Evolutionary conservation across 2,888 invertebrate species (phyloP).

Genomic region (Drosophila kambysellisi): DNA sequence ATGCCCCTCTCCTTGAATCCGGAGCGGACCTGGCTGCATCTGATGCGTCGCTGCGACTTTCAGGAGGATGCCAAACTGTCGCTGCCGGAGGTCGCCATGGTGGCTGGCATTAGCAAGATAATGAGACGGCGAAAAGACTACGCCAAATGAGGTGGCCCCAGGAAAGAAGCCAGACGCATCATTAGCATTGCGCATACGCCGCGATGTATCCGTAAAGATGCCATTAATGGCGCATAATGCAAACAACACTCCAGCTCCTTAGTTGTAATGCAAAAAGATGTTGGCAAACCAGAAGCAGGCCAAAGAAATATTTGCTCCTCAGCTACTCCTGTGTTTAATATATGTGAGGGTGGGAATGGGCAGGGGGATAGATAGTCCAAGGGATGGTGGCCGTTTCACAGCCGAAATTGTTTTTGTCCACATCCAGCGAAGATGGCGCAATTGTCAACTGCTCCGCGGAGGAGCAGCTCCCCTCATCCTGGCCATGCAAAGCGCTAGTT

Average conservation of each 20-base stretch:
- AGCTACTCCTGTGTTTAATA: slow-evolving; percentile 50
- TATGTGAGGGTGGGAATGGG: slow-evolving; percentile 6
- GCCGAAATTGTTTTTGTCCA: slow-evolving; percentile 78
- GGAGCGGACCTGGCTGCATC: slow-evolving; percentile 85
- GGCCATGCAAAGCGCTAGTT: slow-evolving; percentile 61
- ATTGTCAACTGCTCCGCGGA: slow-evolving; percentile 65
- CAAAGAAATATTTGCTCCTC: slow-evolving; percentile 61
- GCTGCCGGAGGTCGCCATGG: slow-evolving; percentile 85
- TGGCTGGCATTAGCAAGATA: slow-evolving; percentile 84
- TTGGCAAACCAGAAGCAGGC: slow-evolving; percentile 53
- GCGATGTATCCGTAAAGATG: slow-evolving; percentile 36
- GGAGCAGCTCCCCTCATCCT: slow-evolving; percentile 18
- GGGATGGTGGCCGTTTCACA: slow-evolving; percentile 28
- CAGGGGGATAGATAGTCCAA: not conserved
- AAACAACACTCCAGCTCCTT: slow-evolving; percentile 56
- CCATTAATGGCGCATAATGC: slow-evolving; percentile 74
- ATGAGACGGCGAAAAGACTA: slow-evolving; percentile 82
- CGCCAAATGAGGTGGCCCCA: slow-evolving; percentile 56
- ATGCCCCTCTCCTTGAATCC: slow-evolving; percentile 85
- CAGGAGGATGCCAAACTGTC: slow-evolving; percentile 84
- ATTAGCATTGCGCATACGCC: slow-evolving; percentile 52
- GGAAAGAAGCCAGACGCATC: slow-evolving; percentile 4
- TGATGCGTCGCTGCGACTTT: slow-evolving; percentile 85
- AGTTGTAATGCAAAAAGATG: slow-evolving; percentile 42
- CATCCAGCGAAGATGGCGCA: slow-evolving; percentile 53